Conservation (phyloP, 2,797 vertebrate genomes). For the Fringilla coelebs region DNA sequence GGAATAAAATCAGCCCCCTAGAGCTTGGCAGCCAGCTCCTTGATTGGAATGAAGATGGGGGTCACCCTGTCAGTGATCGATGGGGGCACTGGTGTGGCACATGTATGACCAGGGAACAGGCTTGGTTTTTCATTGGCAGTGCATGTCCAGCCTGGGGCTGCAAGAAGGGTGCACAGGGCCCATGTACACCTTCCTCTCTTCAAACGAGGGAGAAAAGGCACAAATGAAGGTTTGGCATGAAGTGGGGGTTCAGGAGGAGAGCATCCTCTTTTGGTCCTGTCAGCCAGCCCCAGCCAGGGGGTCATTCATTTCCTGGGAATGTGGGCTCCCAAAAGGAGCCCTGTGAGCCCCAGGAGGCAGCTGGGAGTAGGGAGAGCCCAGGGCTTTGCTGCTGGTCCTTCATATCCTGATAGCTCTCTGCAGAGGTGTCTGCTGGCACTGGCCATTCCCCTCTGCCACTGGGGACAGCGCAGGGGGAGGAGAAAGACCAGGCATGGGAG, state of each 20-base stretch:
- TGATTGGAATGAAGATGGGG: not conserved
- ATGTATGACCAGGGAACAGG: not conserved
- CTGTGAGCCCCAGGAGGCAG: not conserved
- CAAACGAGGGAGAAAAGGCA: not conserved
- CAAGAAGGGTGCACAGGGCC: accelerated
- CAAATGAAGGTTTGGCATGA: not conserved
- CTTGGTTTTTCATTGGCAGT: not conserved
- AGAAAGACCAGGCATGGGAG: not conserved
- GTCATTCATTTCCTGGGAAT: not conserved
- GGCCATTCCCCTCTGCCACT: not conserved
- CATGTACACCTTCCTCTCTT: not conserved
- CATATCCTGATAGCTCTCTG: not conserved
- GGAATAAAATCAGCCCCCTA: not conserved
- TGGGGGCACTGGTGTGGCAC: not conserved
- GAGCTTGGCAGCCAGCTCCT: not conserved
- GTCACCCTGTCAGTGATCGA: accelerated
- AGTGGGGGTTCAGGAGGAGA: not conserved
- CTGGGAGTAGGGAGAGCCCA: not conserved
- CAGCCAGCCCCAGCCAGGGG: not conserved
- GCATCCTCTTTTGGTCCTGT: not conserved
- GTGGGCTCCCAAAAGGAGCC: not conserved
- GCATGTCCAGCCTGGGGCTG: not conserved
- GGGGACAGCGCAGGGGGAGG: not conserved
- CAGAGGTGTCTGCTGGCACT: not conserved
- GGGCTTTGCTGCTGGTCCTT: not conserved